These are phyloP conservation scores for Drosophila birchii DNA, from an alignment of 2,888 invertebrate genomes.

Conservation along the genomic window DNA sequence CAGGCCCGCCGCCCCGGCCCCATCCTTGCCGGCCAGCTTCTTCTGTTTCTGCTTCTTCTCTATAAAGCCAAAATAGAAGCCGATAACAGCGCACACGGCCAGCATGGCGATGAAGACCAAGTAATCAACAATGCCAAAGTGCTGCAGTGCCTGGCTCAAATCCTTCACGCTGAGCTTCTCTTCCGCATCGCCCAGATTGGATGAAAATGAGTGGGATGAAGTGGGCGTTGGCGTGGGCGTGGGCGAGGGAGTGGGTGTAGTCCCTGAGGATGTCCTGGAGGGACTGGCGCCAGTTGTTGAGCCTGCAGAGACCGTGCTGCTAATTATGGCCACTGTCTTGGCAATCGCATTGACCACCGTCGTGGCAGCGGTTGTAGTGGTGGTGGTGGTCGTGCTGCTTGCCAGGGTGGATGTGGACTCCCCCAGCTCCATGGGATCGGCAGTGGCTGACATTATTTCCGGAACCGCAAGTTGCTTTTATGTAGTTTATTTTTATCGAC, in stretches of 20 bases:
- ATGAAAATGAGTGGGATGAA: conserved; percentile 26
- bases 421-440: conserved; percentile 24
- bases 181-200: conserved; percentile 15
- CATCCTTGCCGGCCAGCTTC: conserved; percentile 52
- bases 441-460: conserved; percentile 68
- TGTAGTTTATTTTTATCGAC: conserved; percentile 74
- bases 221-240: conserved; percentile 20
- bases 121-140: conserved; percentile 91
- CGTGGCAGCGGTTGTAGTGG: conserved; percentile 20
- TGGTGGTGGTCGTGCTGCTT: background rate
- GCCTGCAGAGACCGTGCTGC: conserved; percentile 58
- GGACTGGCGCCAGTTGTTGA: conserved; percentile 31
- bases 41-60: conserved; percentile 85
- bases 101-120: conserved; percentile 91
- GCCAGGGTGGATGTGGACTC: conserved; percentile 5
- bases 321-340: conserved; percentile 74
- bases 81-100: conserved; percentile 90
- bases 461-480: conserved; percentile 71
- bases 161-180: conserved; percentile 81
- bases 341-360: conserved; percentile 56
- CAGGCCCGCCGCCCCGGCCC: conserved; percentile 52
- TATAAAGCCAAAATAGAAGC: conserved; percentile 92
- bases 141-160: conserved; percentile 86
- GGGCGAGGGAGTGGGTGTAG: background rate
- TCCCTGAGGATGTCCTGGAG: conserved; percentile 20